Base-by-base conservation (phyloP, 2,113 vertebrate species). In the Urocynchramus pylzowi region DNA sequence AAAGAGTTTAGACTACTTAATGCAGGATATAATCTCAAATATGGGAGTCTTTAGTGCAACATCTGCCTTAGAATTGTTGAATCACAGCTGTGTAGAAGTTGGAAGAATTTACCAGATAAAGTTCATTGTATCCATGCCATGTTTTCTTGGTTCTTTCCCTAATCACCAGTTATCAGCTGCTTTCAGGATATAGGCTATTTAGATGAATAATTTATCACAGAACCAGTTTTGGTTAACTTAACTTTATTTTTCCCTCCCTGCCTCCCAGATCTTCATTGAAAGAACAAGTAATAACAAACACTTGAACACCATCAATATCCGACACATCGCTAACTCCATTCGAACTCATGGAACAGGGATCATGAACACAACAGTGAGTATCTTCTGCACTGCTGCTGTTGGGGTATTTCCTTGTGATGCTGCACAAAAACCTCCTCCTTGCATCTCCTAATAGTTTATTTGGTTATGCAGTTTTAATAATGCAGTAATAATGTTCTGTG, bases 241-340 rank as follows among this genome's bases (percentile, higher is more conserved):
- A 75, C 26, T 83, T 41, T 31, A 19, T 47, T 68, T 28, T 20
- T 6, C 12, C 2, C 6, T 6, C 1, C 17, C 13, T 60, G 8
- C 14, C 30, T 95, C 96, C 33, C 95, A 99, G 99, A 99, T 99
- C 94, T 99, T 99, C 97, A 99, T 99, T 84, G 99, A 99, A 95
- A 99, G 98, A 97, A 99, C 99, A 16, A 99, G 99, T 96, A 99
- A 99, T 98, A 99, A 99, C 97, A 99, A 99, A 90, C 99, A 99
- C 97, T 97, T 99, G 97, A 99, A 99, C 98, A 99, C 99, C 60
- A 99, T 99, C 98, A 99, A 99, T 96, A 99, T 99, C 95, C 98
- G 99, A 17, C 99, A 99, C 97, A 99, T 99, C 28, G 99, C 99
- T 81, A 99, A 99, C 98, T 99, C 99, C 1, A 99, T 99, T 94